Evolutionary conservation across 2,888 invertebrate species (phyloP), one percentile per base, ranked within the genome.

Genomic region (Chelonus formosanus): DNA sequence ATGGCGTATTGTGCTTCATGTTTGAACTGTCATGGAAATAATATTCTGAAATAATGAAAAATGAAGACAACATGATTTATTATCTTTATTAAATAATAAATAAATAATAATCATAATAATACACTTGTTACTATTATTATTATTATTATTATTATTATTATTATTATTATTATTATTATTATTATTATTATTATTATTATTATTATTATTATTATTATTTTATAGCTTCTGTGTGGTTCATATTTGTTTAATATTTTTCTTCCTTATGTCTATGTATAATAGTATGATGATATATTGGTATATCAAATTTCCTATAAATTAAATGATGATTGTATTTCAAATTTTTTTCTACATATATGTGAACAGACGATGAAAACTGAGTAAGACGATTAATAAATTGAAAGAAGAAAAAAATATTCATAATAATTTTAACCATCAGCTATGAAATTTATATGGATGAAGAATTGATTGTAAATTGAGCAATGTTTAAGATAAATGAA

Each of bases 151-250:
- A 65, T 72, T 68, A 70, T 67, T 48, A 75, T 75, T 71, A 74
- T 75, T 74, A 75, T 57, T 57, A 73, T 69, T 72, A 71, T 70
- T 71, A 70, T 69, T 65, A 65, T 72, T 68, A 70, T 67, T 48
- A 75, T 75, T 71, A 74, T 75, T 74, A 75, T 77, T 72, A 71
- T 74, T 73, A 72, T 74, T 74, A 71, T 73, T 67, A 73, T 75
- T 74, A 73, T 70, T 71, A 76, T 75, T 70, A 73, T 69, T 73
- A 72, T 71, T 73, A 76, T 73, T 58, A 73, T 71, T 73, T 73
- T 70, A 73, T 71, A 74, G 73, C 70, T 69, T 50, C 36, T 66
- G 56, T 64, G 67, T 56, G 65, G 62, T 61, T 70, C 48, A 20
- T 67, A 61, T 55, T 50, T 44, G 10, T 61, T 55, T 53, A 43